Evolutionary conservation across 2,113 vertebrate species (phyloP).

Genomic region (Neotoma lepida): DNA sequence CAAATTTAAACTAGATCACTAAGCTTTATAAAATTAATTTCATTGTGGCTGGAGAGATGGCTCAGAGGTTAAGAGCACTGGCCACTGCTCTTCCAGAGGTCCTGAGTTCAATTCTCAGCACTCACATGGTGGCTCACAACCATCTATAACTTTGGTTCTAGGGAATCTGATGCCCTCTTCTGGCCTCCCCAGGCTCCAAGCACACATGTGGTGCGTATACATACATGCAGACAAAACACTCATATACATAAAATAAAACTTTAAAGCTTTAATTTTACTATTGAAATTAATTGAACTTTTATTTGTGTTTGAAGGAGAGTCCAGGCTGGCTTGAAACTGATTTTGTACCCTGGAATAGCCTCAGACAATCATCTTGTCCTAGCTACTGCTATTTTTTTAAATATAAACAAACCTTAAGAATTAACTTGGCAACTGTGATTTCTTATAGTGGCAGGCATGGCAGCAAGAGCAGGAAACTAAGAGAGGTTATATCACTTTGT

Average conservation of each 20-base stretch:
- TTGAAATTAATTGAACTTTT: neutral
- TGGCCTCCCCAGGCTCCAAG: neutral
- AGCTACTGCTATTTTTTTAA: neutral
- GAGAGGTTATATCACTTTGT: neutral
- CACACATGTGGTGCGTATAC: neutral
- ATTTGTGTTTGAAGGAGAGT: neutral
- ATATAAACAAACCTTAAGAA: neutral
- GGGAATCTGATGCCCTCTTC: neutral
- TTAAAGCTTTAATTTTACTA: neutral
- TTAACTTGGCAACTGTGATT: neutral
- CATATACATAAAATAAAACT: neutral
- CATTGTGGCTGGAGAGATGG: neutral
- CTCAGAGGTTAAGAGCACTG: neutral
- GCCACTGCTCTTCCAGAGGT: neutral
- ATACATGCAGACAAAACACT: neutral
- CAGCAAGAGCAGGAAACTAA: neutral
- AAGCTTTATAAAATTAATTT: neutral
- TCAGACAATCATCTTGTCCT: neutral
- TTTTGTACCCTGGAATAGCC: neutral
- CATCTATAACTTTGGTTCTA: neutral
- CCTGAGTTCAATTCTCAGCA: neutral
- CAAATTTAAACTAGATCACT: neutral
- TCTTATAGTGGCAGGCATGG: neutral
- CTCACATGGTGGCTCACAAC: neutral
- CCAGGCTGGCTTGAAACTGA: neutral